Evolutionary conservation across 30 jellyfish, hydroid and myxozoan genomes (phyloP).

Genomic region (Rhopilema esculentum): DNA sequence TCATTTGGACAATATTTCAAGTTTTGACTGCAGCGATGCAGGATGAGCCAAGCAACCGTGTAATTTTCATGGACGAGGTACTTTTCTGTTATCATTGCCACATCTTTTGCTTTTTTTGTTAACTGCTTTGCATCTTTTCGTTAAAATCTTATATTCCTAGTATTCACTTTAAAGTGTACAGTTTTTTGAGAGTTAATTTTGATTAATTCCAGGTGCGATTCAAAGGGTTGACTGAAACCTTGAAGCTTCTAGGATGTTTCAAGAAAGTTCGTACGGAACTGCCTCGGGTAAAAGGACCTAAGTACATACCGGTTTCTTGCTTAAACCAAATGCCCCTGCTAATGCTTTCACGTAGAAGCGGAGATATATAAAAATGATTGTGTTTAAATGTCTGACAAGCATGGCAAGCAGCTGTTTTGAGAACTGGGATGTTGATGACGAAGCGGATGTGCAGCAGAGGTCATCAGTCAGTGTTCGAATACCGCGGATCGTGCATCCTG

Average conservation of each 20-base stretch:
- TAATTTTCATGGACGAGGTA: constrained; percentile 92
- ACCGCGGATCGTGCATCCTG: constrained; percentile 83
- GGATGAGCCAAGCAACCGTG: constrained; percentile 91
- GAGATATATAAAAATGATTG: constrained; percentile 76
- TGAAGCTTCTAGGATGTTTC: constrained; percentile 92
- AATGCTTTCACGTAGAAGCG: constrained; percentile 38
- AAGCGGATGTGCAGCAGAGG: constrained; percentile 11
- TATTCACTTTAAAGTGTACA: background rate
- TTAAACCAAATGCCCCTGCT: constrained; percentile 53
- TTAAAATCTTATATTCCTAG: background rate
- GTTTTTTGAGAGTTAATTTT: background rate
- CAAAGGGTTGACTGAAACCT: constrained; percentile 91
- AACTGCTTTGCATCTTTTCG: background rate
- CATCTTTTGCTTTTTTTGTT: background rate
- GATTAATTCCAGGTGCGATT: constrained; percentile 78
- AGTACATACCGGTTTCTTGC: constrained; percentile 41
- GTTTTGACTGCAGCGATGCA: constrained; percentile 94
- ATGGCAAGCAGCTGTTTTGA: constrained; percentile 91
- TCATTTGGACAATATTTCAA: constrained; percentile 84
- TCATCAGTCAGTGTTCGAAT: constrained; percentile 29
- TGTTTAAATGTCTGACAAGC: constrained; percentile 76
- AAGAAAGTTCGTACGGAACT: constrained; percentile 44
- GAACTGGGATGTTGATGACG: constrained; percentile 76
- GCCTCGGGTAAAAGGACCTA: constrained; percentile 45
- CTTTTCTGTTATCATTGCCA: background rate